Conservation (phyloP, 2,113 vertebrate species). For the Erythrolamprus reginae region DNA sequence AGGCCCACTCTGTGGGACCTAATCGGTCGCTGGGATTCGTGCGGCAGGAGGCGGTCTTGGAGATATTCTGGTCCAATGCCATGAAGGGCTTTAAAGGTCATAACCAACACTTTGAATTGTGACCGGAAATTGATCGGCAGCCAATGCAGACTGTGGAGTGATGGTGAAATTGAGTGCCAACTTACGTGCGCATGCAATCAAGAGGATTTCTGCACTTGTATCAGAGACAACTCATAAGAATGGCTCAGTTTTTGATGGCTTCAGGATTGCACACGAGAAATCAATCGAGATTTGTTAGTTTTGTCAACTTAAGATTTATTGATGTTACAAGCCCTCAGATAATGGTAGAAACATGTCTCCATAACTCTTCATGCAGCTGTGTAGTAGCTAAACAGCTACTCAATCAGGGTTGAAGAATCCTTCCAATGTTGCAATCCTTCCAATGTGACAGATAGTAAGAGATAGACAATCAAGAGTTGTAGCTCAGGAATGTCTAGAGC, state of each 20-base stretch:
- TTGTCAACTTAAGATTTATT: neutral
- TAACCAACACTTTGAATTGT: no score
- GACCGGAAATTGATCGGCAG: no score
- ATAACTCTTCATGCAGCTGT: neutral
- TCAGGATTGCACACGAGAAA: neutral
- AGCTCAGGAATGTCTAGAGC: neutral
- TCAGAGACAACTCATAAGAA: neutral
- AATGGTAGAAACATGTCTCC: neutral
- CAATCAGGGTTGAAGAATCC: neutral
- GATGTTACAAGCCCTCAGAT: neutral
- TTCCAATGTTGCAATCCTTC: neutral
- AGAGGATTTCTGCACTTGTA: neutral
- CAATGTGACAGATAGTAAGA: neutral
- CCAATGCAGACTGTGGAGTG: no score
- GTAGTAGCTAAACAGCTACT: neutral
- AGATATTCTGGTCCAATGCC: no score
- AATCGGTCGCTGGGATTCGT: no score
- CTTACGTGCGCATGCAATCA: neutral
- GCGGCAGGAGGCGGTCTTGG: no score
- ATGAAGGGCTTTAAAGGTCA: no score
- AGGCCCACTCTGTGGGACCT: no score
- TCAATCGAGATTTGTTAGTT: slow-evolving; percentile 17
- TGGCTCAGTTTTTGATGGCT: neutral
- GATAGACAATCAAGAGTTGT: neutral
- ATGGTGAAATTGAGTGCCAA: neutral